These are phyloP conservation scores for Chondrosia reniformis DNA, from an alignment of 37 sponge, comb jelly and placozoan genomes.

Conservation along the genomic window DNA sequence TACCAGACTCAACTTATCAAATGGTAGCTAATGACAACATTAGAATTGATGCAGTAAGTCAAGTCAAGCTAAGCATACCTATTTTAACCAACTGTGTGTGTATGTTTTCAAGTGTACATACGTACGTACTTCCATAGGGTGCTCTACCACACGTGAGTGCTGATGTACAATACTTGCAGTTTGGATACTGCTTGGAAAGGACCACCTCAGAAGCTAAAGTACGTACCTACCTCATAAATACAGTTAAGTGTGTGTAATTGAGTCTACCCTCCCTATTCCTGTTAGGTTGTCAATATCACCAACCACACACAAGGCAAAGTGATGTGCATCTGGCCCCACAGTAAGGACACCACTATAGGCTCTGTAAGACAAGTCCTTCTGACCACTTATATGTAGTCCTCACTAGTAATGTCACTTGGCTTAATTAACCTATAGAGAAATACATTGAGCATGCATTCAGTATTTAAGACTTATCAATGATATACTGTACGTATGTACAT, in stretches of 20 bases:
- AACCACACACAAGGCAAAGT: constrained; percentile 72
- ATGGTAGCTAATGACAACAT: background rate
- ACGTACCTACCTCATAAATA: background rate
- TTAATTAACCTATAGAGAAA: too few species aligned
- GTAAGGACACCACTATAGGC: too few species aligned
- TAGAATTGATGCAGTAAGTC: constrained; percentile 12
- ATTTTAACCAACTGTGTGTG: background rate
- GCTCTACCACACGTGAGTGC: constrained; percentile 45
- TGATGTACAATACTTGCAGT: constrained; percentile 47
- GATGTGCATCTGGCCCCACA: constrained; percentile 58
- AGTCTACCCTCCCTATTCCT: background rate
- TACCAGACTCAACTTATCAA: background rate
- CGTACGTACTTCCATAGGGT: constrained; percentile 21
- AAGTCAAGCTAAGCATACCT: background rate
- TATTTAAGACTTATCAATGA: too few species aligned
- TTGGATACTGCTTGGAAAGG: constrained; percentile 40
- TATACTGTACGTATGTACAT: too few species aligned
- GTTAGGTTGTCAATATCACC: constrained; percentile 48
- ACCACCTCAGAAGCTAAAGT: constrained; percentile 53
- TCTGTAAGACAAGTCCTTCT: too few species aligned
- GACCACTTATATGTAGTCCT: too few species aligned
- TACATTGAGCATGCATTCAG: too few species aligned
- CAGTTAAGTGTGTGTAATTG: constrained; percentile 19
- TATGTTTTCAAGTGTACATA: background rate
- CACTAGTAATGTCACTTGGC: too few species aligned